Evolutionary conservation across 1,140 invertebrate genomes (phyloP).

Genomic region (Tigriopus japonicus): DNA sequence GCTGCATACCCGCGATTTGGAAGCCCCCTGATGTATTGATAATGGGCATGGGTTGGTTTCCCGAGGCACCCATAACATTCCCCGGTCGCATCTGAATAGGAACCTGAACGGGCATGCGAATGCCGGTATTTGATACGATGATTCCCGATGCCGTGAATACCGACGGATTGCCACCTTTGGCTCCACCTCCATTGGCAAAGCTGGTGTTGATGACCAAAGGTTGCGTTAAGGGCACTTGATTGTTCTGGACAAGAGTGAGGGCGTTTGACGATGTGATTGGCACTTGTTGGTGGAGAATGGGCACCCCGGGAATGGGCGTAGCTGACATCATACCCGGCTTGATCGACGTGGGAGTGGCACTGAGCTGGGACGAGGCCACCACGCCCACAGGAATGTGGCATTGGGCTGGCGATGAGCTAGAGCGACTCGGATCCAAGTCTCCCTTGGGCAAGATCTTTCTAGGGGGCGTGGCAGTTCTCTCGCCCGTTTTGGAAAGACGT

Average conservation of each 20-base stretch:
- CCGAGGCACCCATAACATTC: no score
- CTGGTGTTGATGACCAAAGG: slow-evolving; percentile 7
- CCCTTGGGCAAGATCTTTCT: slow-evolving; percentile 9
- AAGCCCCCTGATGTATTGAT: no score
- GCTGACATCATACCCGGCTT: neutral
- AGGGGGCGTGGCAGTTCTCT: slow-evolving; percentile 4
- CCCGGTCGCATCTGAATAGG: no score
- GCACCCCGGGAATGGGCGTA: no score
- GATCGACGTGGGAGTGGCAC: neutral
- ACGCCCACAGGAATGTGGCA: slow-evolving; percentile 6
- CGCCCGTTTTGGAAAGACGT: neutral
- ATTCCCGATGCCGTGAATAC: no score
- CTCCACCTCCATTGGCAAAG: neutral
- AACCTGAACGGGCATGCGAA: no score
- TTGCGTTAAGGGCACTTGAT: slow-evolving; percentile 4
- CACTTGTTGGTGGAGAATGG: no score
- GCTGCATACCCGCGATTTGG: no score
- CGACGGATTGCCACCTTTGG: no score
- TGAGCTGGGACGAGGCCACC: neutral
- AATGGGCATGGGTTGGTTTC: no score
- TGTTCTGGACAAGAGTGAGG: neutral
- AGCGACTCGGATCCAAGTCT: neutral
- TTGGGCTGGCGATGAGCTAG: neutral
- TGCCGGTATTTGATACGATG: no score
- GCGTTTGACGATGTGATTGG: neutral